Percentiles rank a stretch among this genome's conserved stretches.
phyloP scores from a whole-genome alignment of 2,888 invertebrate genomes.

The Lamellibrachia satsuma region DNA sequence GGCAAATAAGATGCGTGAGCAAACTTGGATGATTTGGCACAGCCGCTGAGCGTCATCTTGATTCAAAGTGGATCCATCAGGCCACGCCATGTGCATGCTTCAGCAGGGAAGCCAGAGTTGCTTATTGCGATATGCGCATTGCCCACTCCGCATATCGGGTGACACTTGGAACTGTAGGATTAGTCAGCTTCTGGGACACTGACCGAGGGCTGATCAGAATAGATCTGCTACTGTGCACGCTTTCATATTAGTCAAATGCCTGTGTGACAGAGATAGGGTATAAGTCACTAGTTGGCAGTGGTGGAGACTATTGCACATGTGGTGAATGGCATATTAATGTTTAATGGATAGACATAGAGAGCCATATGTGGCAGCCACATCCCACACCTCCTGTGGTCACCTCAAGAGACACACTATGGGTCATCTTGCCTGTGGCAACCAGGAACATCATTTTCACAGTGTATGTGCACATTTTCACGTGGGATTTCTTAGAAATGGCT shows the following conservation, averaged over 20 bases:
- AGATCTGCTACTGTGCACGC: not conserved
- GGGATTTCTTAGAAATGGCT: too few species aligned
- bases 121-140: conserved; percentile 1
- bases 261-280: not conserved
- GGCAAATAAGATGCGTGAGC: not conserved
- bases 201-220: not conserved
- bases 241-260: not conserved
- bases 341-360: not conserved
- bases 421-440: too few species aligned
- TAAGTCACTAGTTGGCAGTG: not conserved
- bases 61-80: not conserved
- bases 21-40: not conserved
- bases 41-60: not conserved
- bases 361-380: not conserved
- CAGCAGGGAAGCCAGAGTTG: not conserved
- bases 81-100: not conserved
- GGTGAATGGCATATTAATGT: not conserved
- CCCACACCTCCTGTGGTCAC: not conserved
- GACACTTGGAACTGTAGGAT: conserved; percentile 1
- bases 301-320: not conserved
- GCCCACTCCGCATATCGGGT: not conserved
- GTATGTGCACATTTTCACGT: too few species aligned
- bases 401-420: not conserved
- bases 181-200: not conserved
- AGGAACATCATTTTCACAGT: too few species aligned